Evolutionary conservation across 1,140 invertebrate genomes (phyloP).

Genomic region (Coelopa frigida): DNA sequence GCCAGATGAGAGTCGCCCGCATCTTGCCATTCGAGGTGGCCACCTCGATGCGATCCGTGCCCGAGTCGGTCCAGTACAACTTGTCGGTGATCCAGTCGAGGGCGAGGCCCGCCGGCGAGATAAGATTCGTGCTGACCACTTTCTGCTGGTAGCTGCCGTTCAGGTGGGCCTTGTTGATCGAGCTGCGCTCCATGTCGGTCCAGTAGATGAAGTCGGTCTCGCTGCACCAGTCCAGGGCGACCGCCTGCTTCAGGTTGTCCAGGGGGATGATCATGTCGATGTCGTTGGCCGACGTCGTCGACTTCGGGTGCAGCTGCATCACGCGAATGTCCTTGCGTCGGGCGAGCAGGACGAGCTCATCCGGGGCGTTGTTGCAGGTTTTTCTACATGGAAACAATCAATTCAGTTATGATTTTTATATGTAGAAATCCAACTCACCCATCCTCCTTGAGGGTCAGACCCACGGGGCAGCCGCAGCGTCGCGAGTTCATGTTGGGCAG

Average conservation of each 20-base stretch:
- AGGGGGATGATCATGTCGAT: constrained; percentile 68
- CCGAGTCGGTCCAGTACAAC: constrained; percentile 83
- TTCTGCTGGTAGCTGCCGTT: constrained; percentile 67
- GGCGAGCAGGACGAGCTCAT: constrained; percentile 73
- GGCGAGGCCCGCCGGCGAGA: constrained; percentile 67
- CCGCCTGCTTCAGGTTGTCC: constrained; percentile 71
- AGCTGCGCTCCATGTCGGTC: constrained; percentile 77
- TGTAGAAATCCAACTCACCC: constrained; percentile 42
- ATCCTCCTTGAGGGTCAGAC: constrained; percentile 65
- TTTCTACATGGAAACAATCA: constrained; percentile 45
- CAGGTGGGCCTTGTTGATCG: constrained; percentile 68
- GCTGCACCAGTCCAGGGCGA: constrained; percentile 77
- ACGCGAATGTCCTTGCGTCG: constrained; percentile 73
- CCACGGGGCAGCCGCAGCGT: constrained; percentile 78
- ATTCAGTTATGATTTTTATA: constrained; percentile 50
- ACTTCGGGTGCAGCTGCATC: constrained; percentile 56
- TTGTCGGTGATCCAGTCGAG: constrained; percentile 82
- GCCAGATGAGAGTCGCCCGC: constrained; percentile 68
- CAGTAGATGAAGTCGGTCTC: constrained; percentile 75
- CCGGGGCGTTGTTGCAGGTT: constrained; percentile 63
- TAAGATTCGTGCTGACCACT: constrained; percentile 51
- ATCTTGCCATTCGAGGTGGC: constrained; percentile 69
- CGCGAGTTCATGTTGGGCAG: constrained; percentile 63
- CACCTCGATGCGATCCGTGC: constrained; percentile 74
- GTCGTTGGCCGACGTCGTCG: constrained; percentile 52